Percentiles rank a stretch among this genome's conserved stretches.
Evolutionary conservation across 2,797 vertebrate genomes (phyloP).

Genomic region (Manis javanica): DNA sequence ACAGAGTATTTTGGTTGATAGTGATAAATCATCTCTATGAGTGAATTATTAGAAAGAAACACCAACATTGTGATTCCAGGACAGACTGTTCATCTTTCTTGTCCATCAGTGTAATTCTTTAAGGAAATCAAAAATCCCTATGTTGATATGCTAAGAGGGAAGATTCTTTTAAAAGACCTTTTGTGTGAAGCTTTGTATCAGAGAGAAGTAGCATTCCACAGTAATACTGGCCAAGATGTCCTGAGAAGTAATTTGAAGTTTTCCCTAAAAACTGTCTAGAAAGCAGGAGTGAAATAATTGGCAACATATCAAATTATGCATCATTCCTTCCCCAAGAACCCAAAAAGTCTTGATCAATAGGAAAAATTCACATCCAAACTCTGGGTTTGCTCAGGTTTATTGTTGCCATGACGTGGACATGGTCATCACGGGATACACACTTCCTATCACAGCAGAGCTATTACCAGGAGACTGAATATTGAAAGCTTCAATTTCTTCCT

Average conservation of each 20-base stretch:
- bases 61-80: not conserved
- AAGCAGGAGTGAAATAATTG: not conserved
- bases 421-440: not conserved
- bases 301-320: not conserved
- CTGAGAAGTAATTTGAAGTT: not conserved
- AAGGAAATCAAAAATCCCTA: not conserved
- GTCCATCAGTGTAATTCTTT: not conserved
- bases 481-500: constrained; percentile 28
- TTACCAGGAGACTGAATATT: constrained; percentile 23
- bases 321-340: not conserved
- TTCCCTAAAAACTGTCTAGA: not conserved
- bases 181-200: not conserved
- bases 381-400: not conserved
- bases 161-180: not conserved
- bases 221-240: not conserved
- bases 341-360: not conserved
- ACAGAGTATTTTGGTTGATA: not conserved
- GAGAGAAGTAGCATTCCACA: not conserved
- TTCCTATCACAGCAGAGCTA: constrained; percentile 6
- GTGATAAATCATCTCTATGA: not conserved
- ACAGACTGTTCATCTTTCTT: not conserved
- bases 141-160: not conserved
- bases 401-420: not conserved
- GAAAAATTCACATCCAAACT: not conserved
- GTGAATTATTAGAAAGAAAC: not conserved